A percentile compares a stretch with the other conserved stretches of the same genome.
phyloP scores from a whole-genome alignment of 1,140 invertebrate genomes.

The Frieseomelitta varia region DNA sequence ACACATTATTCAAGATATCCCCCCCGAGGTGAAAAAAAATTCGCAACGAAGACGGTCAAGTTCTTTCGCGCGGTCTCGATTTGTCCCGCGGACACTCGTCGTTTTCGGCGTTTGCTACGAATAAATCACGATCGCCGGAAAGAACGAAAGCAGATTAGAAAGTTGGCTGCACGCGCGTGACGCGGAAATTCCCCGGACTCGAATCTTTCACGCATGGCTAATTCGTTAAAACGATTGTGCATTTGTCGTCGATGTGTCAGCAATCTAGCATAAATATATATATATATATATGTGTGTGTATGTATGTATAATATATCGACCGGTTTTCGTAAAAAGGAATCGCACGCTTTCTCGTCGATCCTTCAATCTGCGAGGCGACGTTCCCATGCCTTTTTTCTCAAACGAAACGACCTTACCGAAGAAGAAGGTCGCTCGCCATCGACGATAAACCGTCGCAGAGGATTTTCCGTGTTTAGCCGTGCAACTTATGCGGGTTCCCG shows the following conservation, averaged over 20 bases:
- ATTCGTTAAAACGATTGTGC: slow-evolving; percentile 54
- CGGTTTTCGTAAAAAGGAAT: not conserved
- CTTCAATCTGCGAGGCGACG: not conserved
- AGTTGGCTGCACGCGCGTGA: slow-evolving; percentile 45
- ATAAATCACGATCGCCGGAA: slow-evolving; percentile 66
- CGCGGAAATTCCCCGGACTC: slow-evolving; percentile 52
- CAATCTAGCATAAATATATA: not conserved
- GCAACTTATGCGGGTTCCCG: slow-evolving; percentile 11
- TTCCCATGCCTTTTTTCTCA: not conserved
- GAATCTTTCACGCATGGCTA: slow-evolving; percentile 59
- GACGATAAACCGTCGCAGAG: not conserved
- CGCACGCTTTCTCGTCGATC: not conserved
- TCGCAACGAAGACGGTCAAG: slow-evolving; percentile 16
- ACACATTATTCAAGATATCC: slow-evolving; percentile 28
- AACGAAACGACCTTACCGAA: not conserved
- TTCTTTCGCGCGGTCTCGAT: slow-evolving; percentile 51
- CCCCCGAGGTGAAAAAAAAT: not conserved
- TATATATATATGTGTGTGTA: too few species aligned
- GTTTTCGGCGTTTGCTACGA: slow-evolving; percentile 55
- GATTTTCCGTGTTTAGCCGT: not conserved
- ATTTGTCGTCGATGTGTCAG: slow-evolving; percentile 39
- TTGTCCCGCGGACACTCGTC: slow-evolving; percentile 50
- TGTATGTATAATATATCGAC: not conserved
- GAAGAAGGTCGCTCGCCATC: too few species aligned
- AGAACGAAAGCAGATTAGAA: slow-evolving; percentile 68